Evolutionary conservation across 1,140 invertebrate genomes (phyloP).

Genomic region (Acromyrmex charruanus): DNA sequence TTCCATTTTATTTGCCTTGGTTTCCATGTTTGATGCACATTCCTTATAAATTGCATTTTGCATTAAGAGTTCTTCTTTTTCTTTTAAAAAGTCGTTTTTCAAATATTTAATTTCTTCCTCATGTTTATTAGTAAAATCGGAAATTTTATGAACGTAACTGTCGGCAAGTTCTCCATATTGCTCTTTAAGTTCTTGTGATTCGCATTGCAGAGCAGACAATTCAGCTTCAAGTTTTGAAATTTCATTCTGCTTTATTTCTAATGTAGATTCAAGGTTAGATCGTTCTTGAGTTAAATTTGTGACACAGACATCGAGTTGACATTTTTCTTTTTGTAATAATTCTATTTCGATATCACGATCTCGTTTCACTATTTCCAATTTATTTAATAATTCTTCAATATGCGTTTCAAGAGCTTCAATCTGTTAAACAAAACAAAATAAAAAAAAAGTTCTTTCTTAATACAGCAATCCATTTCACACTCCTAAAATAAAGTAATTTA

Average conservation of each 20-base stretch:
- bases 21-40: conserved; percentile 68
- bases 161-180: conserved; percentile 73
- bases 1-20: conserved; percentile 68
- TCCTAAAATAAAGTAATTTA: not conserved
- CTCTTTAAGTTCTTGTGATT: conserved; percentile 74
- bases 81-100: conserved; percentile 73
- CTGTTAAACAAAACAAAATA: conserved; percentile 45
- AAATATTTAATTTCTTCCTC: conserved; percentile 69
- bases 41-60: conserved; percentile 71
- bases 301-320: conserved; percentile 52
- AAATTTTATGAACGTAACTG: conserved; percentile 64
- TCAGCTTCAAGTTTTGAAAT: conserved; percentile 73
- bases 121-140: conserved; percentile 66
- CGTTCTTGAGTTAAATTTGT: conserved; percentile 50
- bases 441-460: conserved; percentile 42
- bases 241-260: conserved; percentile 70
- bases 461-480: not conserved
- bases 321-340: conserved; percentile 69
- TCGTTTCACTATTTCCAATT: conserved; percentile 41
- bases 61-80: conserved; percentile 73
- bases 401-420: conserved; percentile 28
- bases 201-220: conserved; percentile 71
- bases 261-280: conserved; percentile 63
- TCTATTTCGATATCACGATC: conserved; percentile 46
- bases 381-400: conserved; percentile 55